Evolutionary conservation across 2,797 vertebrate genomes (phyloP), one percentile per base, ranked within the genome.

Genomic region (Lagodon rhomboides): DNA sequence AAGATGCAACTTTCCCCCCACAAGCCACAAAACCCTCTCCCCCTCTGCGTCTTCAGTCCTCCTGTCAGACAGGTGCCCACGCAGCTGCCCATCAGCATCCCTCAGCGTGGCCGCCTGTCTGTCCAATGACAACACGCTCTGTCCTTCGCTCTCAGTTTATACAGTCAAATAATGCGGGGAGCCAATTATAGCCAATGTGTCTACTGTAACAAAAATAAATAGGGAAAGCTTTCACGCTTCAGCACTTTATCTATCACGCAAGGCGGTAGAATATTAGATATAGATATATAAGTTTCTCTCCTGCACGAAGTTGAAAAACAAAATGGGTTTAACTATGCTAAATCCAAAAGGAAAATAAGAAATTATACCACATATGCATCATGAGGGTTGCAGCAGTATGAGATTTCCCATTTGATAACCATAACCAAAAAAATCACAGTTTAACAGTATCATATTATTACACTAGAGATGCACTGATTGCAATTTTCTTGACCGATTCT

Each of bases 21-120:
- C 38, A 13, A 95, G 94, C 87, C 80, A 85, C 10, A 59, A 76
- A 71, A 53, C 47, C 23, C 78, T 72, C 54, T 18, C 78, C 72
- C 68, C 54, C 79, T 68, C 80, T 66, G 58, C 4, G 62, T 83
- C 78, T 87, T 85, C 74, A 82, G 77, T 79, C 72, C 77, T 82
- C 81, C 86, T 89, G 85, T 91, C 91, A 92, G 91, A 88, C 93
- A 95, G 95, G 95, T 95, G 94, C 89, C 92, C 89, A 88, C 87
- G 84, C 93, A 95, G 93, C 91, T 95, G 94, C 90, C 94, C 85
- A 75, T 92, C 88, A 94, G 91, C 93, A 75, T 87, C 84, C 87
- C 86, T 93, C 75, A 77, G 75, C 62, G 8, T 13, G 68, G 81
- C 82, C 61, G 68, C 76, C 76, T 86, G 85, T 89, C 90, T 82